These are phyloP conservation scores for Aphidius colemani DNA, from an alignment of 2,888 invertebrate species.

Conservation along the genomic window DNA sequence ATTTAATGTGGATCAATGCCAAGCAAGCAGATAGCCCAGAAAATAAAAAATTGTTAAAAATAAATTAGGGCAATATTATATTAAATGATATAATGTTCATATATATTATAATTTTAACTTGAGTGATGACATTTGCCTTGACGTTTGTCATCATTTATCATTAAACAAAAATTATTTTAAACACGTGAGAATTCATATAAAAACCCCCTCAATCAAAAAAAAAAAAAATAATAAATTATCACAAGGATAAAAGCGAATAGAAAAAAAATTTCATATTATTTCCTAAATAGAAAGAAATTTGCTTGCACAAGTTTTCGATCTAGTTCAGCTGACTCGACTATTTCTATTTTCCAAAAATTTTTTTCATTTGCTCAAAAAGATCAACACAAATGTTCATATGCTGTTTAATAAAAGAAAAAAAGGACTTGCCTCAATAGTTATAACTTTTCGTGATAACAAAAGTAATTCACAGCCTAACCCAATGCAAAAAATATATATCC, in stretches of 20 bases:
- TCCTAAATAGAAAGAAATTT: slow-evolving; percentile 7
- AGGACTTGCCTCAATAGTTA: slow-evolving; percentile 4
- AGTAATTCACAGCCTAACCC: slow-evolving; percentile 3
- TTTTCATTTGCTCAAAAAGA: too few species aligned
- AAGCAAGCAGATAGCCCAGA: too few species aligned
- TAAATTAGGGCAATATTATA: background rate
- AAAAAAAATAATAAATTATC: too few species aligned
- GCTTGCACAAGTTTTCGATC: slow-evolving; percentile 8
- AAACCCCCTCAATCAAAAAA: too few species aligned
- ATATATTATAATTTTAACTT: slow-evolving; percentile 3
- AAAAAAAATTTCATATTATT: slow-evolving; percentile 2
- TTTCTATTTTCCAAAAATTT: background rate
- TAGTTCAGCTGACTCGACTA: slow-evolving; percentile 9
- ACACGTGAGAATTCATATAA: too few species aligned
- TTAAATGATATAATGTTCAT: background rate
- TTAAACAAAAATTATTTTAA: too few species aligned
- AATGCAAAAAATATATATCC: background rate
- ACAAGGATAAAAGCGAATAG: too few species aligned
- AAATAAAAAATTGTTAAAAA: too few species aligned
- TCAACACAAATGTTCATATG: too few species aligned
- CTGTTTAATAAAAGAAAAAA: background rate
- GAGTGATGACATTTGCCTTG: slow-evolving; percentile 12
- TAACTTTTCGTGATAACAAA: background rate
- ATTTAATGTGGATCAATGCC: background rate
- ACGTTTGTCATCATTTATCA: too few species aligned